Conservation (phyloP, 2,797 vertebrate genomes). For the Odontamblyopus lacepedii region DNA sequence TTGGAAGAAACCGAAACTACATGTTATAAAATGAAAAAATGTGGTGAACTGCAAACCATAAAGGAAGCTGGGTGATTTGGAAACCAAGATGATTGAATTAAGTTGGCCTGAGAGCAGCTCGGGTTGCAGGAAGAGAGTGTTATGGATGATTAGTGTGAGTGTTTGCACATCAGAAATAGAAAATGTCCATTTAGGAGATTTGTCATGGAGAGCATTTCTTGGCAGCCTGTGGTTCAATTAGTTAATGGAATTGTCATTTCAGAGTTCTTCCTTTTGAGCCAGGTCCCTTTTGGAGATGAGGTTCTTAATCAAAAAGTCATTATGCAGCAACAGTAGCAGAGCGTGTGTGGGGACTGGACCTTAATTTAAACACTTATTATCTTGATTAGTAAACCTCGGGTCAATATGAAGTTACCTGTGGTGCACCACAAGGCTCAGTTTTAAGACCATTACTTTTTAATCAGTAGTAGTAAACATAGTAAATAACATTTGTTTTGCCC, state of each 20-base stretch:
- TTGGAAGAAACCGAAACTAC: neutral
- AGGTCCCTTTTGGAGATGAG: neutral
- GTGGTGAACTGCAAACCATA: slow-evolving; percentile 9
- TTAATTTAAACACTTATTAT: neutral
- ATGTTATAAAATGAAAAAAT: neutral
- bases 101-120: slow-evolving; percentile 35
- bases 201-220: slow-evolving; percentile 28
- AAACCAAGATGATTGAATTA: slow-evolving; percentile 55
- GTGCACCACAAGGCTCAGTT: slow-evolving; percentile 5
- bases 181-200: slow-evolving; percentile 27
- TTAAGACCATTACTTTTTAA: slow-evolving; percentile 9
- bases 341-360: slow-evolving; percentile 2
- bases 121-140: slow-evolving; percentile 24
- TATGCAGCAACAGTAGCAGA: neutral
- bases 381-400: slow-evolving; percentile 6
- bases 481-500: neutral
- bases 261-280: neutral
- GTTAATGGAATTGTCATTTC: slow-evolving; percentile 43
- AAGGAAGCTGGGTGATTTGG: slow-evolving; percentile 37
- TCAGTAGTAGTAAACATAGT: neutral
- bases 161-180: slow-evolving; percentile 10
- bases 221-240: slow-evolving; percentile 39
- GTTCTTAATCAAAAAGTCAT: neutral
- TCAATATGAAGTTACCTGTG: slow-evolving; percentile 10
- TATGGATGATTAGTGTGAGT: slow-evolving; percentile 35